Evolutionary conservation across 1,140 invertebrate species (phyloP).

Genomic region (Zelostemma sp.): DNA sequence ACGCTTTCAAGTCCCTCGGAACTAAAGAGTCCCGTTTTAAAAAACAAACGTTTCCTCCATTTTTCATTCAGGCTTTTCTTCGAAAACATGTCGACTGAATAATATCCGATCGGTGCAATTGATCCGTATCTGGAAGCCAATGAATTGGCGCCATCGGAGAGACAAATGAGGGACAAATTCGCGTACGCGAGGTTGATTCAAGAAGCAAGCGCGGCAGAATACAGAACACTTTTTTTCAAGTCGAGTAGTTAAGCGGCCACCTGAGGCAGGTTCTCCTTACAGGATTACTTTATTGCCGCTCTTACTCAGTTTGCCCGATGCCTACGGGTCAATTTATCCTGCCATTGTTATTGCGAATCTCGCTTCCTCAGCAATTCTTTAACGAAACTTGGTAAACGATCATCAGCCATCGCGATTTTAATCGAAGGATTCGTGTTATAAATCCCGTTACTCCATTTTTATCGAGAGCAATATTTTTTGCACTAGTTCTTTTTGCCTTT

Average conservation of each 20-base stretch:
- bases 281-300: constrained; percentile 48
- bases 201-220: constrained; percentile 9
- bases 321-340: constrained; percentile 52
- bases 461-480: too few species aligned
- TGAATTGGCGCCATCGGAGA: constrained; percentile 17
- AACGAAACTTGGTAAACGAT: constrained; percentile 14
- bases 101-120: not conserved
- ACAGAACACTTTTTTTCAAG: constrained; percentile 43
- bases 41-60: too few species aligned
- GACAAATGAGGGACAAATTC: too few species aligned
- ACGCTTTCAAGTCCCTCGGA: not conserved
- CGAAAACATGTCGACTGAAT: too few species aligned
- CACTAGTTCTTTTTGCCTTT: too few species aligned
- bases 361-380: constrained; percentile 13
- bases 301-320: constrained; percentile 32
- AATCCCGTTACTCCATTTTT: too few species aligned
- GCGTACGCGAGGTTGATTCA: constrained; percentile 7
- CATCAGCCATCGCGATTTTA: constrained; percentile 11
- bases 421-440: not conserved
- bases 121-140: constrained; percentile 37
- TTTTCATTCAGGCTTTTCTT: too few species aligned
- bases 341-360: constrained; percentile 37
- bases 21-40: too few species aligned
- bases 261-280: constrained; percentile 41
- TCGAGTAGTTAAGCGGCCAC: constrained; percentile 49